Evolutionary conservation across 2,113 vertebrate genomes (phyloP).

Genomic region (Ceyx cyanopectus): DNA sequence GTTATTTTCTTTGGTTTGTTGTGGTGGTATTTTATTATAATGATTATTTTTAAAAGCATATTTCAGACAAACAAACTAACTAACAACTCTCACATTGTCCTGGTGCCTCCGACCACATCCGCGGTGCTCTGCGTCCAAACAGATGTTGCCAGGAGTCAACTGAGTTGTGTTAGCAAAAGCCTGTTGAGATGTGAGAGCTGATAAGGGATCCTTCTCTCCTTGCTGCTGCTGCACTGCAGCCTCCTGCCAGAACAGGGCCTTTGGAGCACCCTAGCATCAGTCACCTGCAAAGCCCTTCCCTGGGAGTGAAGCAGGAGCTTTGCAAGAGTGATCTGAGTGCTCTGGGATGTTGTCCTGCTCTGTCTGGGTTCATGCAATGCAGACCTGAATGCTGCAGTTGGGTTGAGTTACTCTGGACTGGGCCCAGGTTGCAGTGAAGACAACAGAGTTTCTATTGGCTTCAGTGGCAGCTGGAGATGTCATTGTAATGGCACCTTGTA

Average conservation of each 20-base stretch:
- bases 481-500: background rate
- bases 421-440: background rate
- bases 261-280: background rate
- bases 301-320: background rate
- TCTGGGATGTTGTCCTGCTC: background rate
- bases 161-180: background rate
- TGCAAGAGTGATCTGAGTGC: background rate
- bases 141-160: slow-evolving; percentile 12
- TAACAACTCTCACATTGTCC: background rate
- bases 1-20: background rate
- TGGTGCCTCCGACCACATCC: background rate
- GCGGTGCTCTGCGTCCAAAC: background rate
- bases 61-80: slow-evolving; percentile 33
- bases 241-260: background rate
- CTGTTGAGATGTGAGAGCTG: background rate
- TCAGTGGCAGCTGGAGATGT: background rate
- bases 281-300: background rate
- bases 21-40: background rate
- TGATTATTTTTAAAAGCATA: background rate
- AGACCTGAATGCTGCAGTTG: background rate
- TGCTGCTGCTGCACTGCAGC: background rate
- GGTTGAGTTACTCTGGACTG: background rate
- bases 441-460: background rate
- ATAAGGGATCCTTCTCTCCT: background rate
- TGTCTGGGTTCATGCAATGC: rapidly evolving